Conservation (phyloP, 2,888 invertebrate species). For the Eutolmus rufibarbis region DNA sequence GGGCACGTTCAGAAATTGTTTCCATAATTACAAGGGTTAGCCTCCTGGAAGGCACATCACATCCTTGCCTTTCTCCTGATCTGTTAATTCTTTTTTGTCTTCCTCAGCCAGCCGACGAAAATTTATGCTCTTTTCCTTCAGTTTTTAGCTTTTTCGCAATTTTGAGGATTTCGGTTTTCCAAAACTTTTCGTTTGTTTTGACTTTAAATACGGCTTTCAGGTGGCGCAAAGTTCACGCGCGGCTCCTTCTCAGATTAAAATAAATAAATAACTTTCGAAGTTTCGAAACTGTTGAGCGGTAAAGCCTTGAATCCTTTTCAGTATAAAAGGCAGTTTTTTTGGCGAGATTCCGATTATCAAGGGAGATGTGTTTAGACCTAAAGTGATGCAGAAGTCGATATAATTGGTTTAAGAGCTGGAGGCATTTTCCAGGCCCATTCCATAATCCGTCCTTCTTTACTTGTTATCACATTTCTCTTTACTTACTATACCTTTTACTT, state of each 20-base stretch:
- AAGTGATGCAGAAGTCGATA: background rate
- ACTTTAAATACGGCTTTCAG: background rate
- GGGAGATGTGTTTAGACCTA: background rate
- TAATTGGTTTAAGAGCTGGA: too few species aligned
- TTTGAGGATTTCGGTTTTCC: background rate
- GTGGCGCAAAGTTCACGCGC: background rate
- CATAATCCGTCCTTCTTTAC: too few species aligned
- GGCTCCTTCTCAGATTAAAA: background rate
- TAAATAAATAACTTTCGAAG: background rate
- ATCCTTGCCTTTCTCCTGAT: background rate
- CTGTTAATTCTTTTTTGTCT: background rate
- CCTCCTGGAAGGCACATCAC: background rate
- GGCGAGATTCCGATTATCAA: background rate
- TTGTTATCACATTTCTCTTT: too few species aligned
- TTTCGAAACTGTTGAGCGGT: background rate
- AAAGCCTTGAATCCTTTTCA: background rate
- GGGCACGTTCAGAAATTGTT: slow-evolving; percentile 4
- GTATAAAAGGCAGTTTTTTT: background rate
- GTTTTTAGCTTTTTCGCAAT: background rate
- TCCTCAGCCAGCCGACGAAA: background rate
- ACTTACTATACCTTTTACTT: too few species aligned
- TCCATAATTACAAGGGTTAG: background rate
- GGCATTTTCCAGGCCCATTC: too few species aligned
- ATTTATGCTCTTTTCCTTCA: background rate
- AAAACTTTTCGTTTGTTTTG: background rate